Base-by-base conservation (phyloP, 2,113 vertebrate genomes). In the Melanerpes aurifrons region DNA sequence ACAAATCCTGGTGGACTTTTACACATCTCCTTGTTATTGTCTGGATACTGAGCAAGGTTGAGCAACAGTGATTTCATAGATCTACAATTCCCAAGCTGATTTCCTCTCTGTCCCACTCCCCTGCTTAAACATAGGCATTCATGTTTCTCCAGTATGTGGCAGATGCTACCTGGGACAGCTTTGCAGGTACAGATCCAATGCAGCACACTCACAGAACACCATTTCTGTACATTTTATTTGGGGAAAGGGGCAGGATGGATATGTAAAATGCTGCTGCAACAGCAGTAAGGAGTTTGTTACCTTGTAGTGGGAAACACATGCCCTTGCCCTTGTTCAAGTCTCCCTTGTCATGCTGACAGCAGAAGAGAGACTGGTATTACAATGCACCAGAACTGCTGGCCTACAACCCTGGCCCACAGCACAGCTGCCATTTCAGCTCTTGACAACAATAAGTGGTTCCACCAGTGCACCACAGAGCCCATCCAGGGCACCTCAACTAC, bases 391-490 rank as follows among this genome's bases (percentile, higher is more conserved):
- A 72, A 53, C 80, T 84, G 26, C 59, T 64, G 40, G 70, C 87
- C 82, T 29, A 76, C 56, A 79, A 82, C 19, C 43, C 21, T 80
- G 79, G 64, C 63, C 53, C 32, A 25, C 5, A 2, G 75, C 78
- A 86, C 64, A 40, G 62, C 53, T 85, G 66, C 22, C 43, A 59
- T 82, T 89, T 75, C 74, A 89, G 63, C 16, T 29, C 40, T 76
- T 88, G 48, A 67, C 83, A 96, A 64, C 59, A 79, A 71, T 63
- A 90, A 89, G 57, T 70, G 84, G 58, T 78, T 90, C 53, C 81
- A 35, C 47, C 84, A 81, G 63, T 45, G 56, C 40, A 81, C 57
- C 66, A 89, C 11, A 86, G 64, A 87, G 81, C 47, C n/a, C 61
- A 89, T n/a, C 58, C 9, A 2, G 37, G 82, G 62, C 78, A 89